Base-by-base conservation (phyloP, 2,888 invertebrate species). In the Lepidocyrtinus sp. region DNA sequence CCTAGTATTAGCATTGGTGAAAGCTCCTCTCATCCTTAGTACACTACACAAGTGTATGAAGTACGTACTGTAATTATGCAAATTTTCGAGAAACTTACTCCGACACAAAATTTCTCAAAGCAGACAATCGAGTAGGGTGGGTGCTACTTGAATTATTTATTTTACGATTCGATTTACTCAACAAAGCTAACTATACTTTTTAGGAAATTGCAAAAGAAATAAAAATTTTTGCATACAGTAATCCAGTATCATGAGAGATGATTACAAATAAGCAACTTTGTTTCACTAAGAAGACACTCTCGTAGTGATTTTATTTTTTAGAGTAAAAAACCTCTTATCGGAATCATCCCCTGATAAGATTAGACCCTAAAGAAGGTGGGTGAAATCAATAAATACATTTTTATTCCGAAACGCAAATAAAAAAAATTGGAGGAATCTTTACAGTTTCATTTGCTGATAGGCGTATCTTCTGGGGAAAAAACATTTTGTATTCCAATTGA, bases 121-220 rank as follows among this genome's bases (percentile, higher is more conserved):
- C 36, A 36, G 12, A 36, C 5, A 36, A 36, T 7, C 5, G 36
- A 36, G 12, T 12, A 12, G 36, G 36, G 5, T 36, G 67, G 26
- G 45, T 69, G 74, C 55, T 68, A 69, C 26, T 50, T 76, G 75
- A 76, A 76, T 76, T 63, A 76, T 76, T 76, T 76, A 76, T 76
- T 69, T 69, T 36, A 5, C 36, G 36, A 36, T 5, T 7, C 12
- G 36, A 36, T 36, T 36, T 36, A 12, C 36, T 36, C n/a, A n/a
- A n/a, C n/a, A n/a, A n/a, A n/a, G n/a, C n/a, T n/a, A n/a, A n/a
- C n/a, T n/a, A n/a, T n/a, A n/a, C n/a, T n/a, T n/a, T n/a, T n/a
- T n/a, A n/a, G n/a, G n/a, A n/a, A n/a, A n/a, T n/a, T n/a, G n/a
- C n/a, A n/a, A n/a, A n/a, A n/a, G n/a, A n/a, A n/a, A n/a, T n/a